These are phyloP conservation scores for Capra hircus DNA, from an alignment of 2,113 vertebrate genomes.

Conservation along the genomic window DNA sequence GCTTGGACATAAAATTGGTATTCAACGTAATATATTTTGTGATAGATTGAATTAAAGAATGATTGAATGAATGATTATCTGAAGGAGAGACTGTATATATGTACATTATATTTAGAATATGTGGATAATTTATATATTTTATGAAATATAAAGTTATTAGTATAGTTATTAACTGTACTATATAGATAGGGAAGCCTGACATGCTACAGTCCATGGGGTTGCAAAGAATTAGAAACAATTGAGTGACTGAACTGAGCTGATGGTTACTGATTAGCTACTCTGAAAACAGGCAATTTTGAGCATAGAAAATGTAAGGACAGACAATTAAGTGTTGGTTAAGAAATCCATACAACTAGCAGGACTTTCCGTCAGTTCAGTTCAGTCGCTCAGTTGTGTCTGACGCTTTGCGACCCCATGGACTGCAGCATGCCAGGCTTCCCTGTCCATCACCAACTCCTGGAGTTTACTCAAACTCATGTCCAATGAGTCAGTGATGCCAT, in stretches of 20 bases:
- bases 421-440: not conserved
- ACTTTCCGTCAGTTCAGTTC: not conserved
- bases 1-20: not conserved
- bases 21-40: not conserved
- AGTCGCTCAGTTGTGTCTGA: fast-evolving
- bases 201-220: not conserved
- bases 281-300: not conserved
- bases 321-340: not conserved
- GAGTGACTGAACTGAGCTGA: not conserved
- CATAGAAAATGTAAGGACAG: not conserved
- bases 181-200: not conserved
- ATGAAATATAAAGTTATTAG: not conserved
- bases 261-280: not conserved
- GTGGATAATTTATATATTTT: not conserved
- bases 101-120: not conserved
- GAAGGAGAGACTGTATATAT: not conserved
- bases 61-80: not conserved
- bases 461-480: not conserved
- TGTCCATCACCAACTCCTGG: not conserved
- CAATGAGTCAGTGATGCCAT: not conserved
- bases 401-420: not conserved
- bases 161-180: not conserved
- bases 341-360: not conserved
- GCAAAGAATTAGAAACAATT: not conserved
- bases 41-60: not conserved